Evolutionary conservation across 2,888 invertebrate species (phyloP).

Genomic region (Aphrophora alni): DNA sequence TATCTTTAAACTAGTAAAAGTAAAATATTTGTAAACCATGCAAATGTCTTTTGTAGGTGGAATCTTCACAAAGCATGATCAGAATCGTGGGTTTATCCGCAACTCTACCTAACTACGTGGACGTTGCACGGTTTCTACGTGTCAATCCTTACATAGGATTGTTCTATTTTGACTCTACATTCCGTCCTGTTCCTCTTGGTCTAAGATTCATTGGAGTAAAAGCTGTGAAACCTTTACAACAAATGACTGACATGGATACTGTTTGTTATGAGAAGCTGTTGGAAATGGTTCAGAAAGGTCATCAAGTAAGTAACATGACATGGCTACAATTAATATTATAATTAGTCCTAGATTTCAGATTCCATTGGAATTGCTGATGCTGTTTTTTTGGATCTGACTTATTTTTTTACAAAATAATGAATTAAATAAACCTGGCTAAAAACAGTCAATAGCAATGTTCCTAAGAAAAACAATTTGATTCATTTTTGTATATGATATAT

Average conservation of each 20-base stretch:
- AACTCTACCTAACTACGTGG: conserved; percentile 96
- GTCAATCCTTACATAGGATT: conserved; percentile 92
- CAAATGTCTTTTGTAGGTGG: conserved; percentile 68
- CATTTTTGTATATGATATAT: too few relatives aligned
- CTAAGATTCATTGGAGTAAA: conserved; percentile 91
- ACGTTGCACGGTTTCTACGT: conserved; percentile 91
- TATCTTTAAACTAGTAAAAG: too few relatives aligned
- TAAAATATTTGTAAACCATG: too few relatives aligned
- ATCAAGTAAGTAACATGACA: conserved; percentile 80
- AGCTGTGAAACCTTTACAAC: conserved; percentile 64
- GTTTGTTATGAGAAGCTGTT: conserved; percentile 92
- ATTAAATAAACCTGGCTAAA: too few relatives aligned
- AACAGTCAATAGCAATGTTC: too few relatives aligned
- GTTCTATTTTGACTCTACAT: conserved; percentile 93
- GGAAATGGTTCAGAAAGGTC: conserved; percentile 84
- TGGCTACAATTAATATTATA: neutral
- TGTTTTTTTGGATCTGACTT: too few relatives aligned
- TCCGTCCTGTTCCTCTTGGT: conserved; percentile 93
- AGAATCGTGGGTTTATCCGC: conserved; percentile 97
- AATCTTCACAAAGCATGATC: conserved; percentile 92
- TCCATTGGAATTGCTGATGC: neutral
- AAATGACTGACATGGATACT: conserved; percentile 83
- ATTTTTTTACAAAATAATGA: too few relatives aligned
- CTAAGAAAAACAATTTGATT: too few relatives aligned
- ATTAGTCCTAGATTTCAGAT: too few relatives aligned